phyloP scores from a whole-genome alignment of 2,113 vertebrate species.

The Daboia siamensis region DNA sequence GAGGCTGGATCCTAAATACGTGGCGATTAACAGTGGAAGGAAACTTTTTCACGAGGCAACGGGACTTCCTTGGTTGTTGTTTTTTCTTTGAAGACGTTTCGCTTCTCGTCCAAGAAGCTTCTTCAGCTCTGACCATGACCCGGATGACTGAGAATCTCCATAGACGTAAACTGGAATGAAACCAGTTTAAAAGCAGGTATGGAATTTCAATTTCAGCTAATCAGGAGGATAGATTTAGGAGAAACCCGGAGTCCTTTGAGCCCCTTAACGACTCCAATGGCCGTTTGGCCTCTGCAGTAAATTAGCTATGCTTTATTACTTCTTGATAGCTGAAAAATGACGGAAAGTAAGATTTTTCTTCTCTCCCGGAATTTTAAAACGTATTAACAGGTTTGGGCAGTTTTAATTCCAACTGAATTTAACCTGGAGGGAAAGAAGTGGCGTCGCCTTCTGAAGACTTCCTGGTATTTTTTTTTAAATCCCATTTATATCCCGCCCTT shows the following conservation, averaged over 20 bases:
- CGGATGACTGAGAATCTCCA: too few species aligned
- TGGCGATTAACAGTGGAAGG: background rate
- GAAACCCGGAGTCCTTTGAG: background rate
- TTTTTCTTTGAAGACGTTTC: too few species aligned
- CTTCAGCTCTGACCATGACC: too few species aligned
- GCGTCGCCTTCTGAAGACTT: background rate
- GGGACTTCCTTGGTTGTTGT: too few species aligned
- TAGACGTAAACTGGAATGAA: background rate
- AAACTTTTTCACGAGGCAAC: background rate
- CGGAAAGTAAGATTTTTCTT: background rate
- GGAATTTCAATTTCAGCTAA: background rate
- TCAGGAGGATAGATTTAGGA: background rate
- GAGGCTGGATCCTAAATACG: background rate
- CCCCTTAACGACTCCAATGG: background rate
- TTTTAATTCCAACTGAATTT: background rate
- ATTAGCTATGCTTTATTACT: background rate
- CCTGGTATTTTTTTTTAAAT: too few species aligned
- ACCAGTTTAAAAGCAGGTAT: background rate
- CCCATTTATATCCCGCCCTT: too few species aligned
- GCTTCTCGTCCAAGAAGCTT: too few species aligned
- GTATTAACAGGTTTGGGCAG: too few species aligned
- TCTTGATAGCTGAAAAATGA: background rate
- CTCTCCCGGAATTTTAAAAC: background rate
- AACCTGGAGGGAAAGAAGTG: background rate
- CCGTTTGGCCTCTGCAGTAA: too few species aligned